Evolutionary conservation across 2,888 invertebrate genomes (phyloP), one percentile per base, ranked within the genome.

Genomic region (Linyphia triangularis): DNA sequence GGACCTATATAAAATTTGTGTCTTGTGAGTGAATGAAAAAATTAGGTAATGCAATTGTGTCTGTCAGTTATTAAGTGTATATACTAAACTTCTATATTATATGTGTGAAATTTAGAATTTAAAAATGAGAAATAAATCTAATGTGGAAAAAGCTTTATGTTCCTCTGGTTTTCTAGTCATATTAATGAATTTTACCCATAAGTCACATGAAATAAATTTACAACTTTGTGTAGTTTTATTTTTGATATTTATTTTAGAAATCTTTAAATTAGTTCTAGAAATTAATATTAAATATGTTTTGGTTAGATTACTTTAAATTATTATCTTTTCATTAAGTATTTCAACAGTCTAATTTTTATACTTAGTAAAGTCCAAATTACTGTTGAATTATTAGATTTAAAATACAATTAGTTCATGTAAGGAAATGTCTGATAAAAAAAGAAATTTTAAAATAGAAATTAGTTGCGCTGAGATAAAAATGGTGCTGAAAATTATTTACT

Each of bases 41-140:
- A 81, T 37, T 81, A 75, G 81, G 40, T 78, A 85, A 79, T 72
- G 79, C 26, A 67, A 65, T 61, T 72, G 70, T 61, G 70, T 63
- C 72, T 72, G 70, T 79, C 78, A 69, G 33, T 86, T 79, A 86
- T 86, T 86, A 86, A 51, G 65, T 88, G 86, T 88, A 82, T 75
- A 88, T 88, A 88, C 75, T 85, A 81, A 70, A 73, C 59, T 81
- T 81, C 77, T 85, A 79, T 88, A 86, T 85, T 51, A 86, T 86
- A 51, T 85, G 69, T 86, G 86, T 81, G 86, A 81, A 88, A 73
- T 67, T 73, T 75, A 81, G 73, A 81, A 57, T 67, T 81, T 63
- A 75, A 69, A 81, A 82, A 82, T 28, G 63, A 70, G 63, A 28
- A 63, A 33, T 81, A 88, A 88, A 88, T 88, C 86, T 88, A 82